Evolutionary conservation across 2,888 invertebrate genomes (phyloP), one percentile per base, ranked within the genome.

Genomic region (Argynnis bischoffii): DNA sequence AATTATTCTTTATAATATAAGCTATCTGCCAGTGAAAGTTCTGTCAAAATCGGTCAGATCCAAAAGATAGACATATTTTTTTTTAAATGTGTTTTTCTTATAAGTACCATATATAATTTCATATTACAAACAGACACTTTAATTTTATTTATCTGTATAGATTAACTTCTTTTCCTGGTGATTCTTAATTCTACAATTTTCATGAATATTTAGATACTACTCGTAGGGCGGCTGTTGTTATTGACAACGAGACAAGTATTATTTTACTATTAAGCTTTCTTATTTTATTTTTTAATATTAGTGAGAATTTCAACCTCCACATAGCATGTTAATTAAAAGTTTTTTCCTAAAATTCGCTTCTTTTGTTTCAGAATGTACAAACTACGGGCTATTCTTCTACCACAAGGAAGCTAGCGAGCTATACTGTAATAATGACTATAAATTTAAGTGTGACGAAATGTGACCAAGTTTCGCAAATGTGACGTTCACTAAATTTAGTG

Each of bases 381-480:
- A 41, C 41, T 55, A 59, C 64, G 66, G 63, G 67, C 64, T 68
- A 46, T 64, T 76, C 87, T 85, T 82, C 86, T 86, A 79, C 85
- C 82, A 53, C 46, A 31, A 47, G 67, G 66, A 80, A 78, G 75
- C 78, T 69, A 67, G 55, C 69, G 57, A 69, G 63, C 55, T 71
- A 35, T 35, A 64, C 69, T 70, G 72, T 70, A 87, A 90, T 82
- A 83, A 90, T 92, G 92, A 92, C 91, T 85, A 92, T 91, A 81
- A 92, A 92, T 82, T 83, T 92, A 80, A 90, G 91, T 87, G 82
- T 77, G 72, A 77, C 79, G 70, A 71, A 67, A 74, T 74, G 75
- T 82, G 76, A 79, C 73, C 57, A 75, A 74, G 74, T 76, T 78
- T 77, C 77, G 76, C 87, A 81, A 84, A 89, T 88, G 88, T 91